Evolutionary conservation across 2,113 vertebrate genomes (phyloP), one percentile per base, ranked within the genome.

Genomic region (Climacteris rufus): DNA sequence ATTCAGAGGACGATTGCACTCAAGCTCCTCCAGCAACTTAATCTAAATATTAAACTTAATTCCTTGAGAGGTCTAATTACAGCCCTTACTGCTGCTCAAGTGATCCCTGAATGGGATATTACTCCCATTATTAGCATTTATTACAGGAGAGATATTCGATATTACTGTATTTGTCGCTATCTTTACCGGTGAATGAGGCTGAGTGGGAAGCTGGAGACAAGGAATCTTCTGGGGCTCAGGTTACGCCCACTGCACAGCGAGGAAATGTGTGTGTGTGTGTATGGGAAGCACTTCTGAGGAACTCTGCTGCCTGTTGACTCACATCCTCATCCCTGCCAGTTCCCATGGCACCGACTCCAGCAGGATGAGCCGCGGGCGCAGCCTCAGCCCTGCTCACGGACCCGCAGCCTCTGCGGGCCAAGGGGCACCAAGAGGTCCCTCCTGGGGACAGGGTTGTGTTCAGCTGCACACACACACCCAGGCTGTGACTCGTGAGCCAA

Each of bases 1-100:
- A 85, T 57, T 78, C 79, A 79, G 68, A 53, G n/a, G 87, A 84
- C 63, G n/a, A 90, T 1, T 63, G 68, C 76, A 91, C 91, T 89
- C 89, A 10, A 86, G 75, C 89, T 94, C 82, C 75, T 94, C 60
- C 63, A 88, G 64, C 63, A 96, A 93, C 70, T 95, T 94, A 84
- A 94, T 94, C 93, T 92, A 94, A 94, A 95, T 87, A 94, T 93
- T 93, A 85, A 95, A 93, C 79, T 95, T 92, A 90, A 94, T 97
- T 97, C 84, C 89, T 87, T 82, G 87, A 93, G 92, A 94, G 89
- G 91, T 72, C 91, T 97, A 97, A 97, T 97, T 97, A 95, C 83
- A 97, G 93, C 70, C 78, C 89, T 96, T 75, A 60, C n/a, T 94
- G 93, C 95, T 90, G 83, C 87, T 90, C 87, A 63, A 87, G 78